Conservation (phyloP, 1,140 invertebrate genomes). For the Bombus superbus region DNA sequence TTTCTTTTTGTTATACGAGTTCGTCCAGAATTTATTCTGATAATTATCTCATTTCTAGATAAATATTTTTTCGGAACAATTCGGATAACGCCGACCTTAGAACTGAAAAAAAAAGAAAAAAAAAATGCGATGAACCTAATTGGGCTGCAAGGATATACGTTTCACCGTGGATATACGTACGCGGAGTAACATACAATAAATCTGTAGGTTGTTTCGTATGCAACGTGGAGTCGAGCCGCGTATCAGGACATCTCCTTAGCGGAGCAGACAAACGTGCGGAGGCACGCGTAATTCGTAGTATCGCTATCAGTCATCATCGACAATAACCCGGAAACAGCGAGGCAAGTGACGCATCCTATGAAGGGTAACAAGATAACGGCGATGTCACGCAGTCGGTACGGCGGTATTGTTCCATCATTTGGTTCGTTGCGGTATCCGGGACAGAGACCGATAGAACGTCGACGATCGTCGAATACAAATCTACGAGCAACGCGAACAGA, state of each 20-base stretch:
- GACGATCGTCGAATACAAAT: conserved; percentile 32
- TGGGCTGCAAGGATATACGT: too few species aligned
- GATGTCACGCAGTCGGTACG: conserved; percentile 1
- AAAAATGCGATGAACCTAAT: too few species aligned
- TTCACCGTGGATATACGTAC: too few species aligned
- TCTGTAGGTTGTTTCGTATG: conserved; percentile 21
- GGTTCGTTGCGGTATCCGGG: background rate
- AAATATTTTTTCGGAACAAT: too few species aligned
- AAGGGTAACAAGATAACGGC: conserved; percentile 41
- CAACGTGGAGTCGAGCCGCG: background rate
- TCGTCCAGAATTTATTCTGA: too few species aligned
- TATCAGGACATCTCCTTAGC: conserved; percentile 28
- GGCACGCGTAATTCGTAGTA: conserved; percentile 19
- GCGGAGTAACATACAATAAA: background rate
- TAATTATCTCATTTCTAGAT: too few species aligned
- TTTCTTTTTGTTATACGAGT: too few species aligned
- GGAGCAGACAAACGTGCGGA: background rate
- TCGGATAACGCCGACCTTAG: too few species aligned
- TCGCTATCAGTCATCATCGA: conserved; percentile 43
- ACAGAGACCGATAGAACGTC: too few species aligned
- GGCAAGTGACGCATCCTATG: conserved; percentile 39
- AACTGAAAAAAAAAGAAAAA: too few species aligned
- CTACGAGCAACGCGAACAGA: conserved; percentile 33
- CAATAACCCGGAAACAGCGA: conserved; percentile 42
- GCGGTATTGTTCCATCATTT: conserved; percentile 34